These are phyloP conservation scores for Pteria penguin DNA, from an alignment of 2,888 invertebrate genomes.

Conservation along the genomic window DNA sequence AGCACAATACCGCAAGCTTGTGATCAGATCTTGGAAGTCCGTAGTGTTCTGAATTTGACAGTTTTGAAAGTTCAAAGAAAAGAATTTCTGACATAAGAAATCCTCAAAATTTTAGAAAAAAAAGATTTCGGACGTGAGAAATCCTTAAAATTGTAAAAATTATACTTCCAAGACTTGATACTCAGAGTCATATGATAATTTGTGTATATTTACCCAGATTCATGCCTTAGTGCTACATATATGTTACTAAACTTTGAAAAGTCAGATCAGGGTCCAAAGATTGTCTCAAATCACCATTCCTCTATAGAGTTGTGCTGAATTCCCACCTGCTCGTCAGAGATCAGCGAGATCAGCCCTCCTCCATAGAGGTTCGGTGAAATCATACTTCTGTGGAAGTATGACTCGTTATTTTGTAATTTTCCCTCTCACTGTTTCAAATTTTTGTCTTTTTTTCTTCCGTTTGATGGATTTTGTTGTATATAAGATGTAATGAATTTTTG, in stretches of 20 bases:
- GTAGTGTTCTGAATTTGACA: too few relatives aligned
- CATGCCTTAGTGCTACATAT: constrained; percentile 30
- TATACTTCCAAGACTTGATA: too few relatives aligned
- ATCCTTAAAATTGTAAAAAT: too few relatives aligned
- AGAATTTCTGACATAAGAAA: too few relatives aligned
- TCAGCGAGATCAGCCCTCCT: not conserved
- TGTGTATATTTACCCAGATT: constrained; percentile 17
- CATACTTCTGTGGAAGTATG: not conserved
- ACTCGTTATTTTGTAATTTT: not conserved
- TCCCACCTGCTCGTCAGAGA: too few relatives aligned
- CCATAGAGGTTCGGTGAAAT: not conserved
- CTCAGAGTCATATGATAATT: too few relatives aligned
- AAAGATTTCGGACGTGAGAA: too few relatives aligned
- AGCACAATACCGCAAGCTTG: too few relatives aligned
- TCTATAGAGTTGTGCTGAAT: not conserved
- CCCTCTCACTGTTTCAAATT: not conserved
- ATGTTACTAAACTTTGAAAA: not conserved
- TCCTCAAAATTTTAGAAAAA: too few relatives aligned
- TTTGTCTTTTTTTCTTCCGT: not conserved
- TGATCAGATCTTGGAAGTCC: too few relatives aligned
- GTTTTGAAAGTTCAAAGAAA: too few relatives aligned
- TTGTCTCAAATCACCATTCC: constrained; percentile 14
- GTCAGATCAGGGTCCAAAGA: constrained; percentile 25
- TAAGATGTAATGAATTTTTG: not conserved
- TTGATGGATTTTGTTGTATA: not conserved